phyloP scores from a whole-genome alignment of 2,113 vertebrate genomes.

The Lonchura striata region DNA sequence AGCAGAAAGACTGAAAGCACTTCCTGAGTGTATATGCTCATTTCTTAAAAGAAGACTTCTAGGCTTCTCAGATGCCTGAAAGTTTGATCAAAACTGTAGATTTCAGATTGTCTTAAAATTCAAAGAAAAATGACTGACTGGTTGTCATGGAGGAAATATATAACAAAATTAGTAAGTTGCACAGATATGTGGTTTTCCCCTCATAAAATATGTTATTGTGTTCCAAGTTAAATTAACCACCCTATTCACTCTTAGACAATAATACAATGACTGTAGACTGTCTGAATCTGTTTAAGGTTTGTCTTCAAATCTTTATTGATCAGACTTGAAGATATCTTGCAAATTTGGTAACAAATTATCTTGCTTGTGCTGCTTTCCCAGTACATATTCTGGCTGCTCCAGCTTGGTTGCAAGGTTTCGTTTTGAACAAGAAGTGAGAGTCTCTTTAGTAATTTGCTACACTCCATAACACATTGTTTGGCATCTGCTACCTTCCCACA shows the following conservation, averaged over 20 bases:
- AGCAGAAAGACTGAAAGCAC: background rate
- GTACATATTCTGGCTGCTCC: background rate
- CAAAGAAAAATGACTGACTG: background rate
- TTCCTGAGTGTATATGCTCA: background rate
- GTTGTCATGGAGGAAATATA: background rate
- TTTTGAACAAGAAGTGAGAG: background rate
- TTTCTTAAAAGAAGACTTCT: background rate
- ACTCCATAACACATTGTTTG: background rate
- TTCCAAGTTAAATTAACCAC: background rate
- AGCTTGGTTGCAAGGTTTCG: background rate
- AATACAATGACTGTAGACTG: background rate
- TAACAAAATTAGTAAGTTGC: background rate
- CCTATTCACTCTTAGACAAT: background rate
- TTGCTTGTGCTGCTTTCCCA: background rate
- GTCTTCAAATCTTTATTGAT: background rate
- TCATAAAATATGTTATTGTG: background rate
- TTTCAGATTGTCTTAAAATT: background rate
- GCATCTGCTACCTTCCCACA: constrained; percentile 2
- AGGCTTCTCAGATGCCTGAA: background rate
- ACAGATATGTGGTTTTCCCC: background rate
- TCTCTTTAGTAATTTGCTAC: background rate
- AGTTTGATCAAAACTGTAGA: background rate
- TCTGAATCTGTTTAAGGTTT: background rate
- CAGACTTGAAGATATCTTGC: background rate
- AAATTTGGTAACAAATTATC: background rate